phyloP scores from a whole-genome alignment of 2,113 vertebrate species.

The Lethenteron reissneri region DNA sequence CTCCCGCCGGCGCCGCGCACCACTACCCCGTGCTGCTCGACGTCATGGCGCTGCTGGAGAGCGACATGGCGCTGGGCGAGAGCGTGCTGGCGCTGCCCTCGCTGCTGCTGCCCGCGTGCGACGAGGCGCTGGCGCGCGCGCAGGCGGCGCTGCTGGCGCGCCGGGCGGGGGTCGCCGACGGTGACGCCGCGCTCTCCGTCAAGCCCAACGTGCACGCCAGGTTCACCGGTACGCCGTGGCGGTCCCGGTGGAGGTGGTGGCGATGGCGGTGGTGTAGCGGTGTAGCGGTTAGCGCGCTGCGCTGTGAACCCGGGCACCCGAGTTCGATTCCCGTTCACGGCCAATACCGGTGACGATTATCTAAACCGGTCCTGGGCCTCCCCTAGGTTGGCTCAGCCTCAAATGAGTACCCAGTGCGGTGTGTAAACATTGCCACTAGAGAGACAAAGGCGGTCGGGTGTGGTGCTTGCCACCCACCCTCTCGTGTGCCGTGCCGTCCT shows the following conservation, averaged over 20 bases:
- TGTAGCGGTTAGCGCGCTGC: background rate
- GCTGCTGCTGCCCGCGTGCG: slow-evolving; percentile 47
- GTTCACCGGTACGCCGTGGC: background rate
- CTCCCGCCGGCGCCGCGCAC: slow-evolving; percentile 20
- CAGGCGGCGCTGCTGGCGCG: slow-evolving; percentile 19
- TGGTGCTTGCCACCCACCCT: too few species aligned
- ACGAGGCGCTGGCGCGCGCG: slow-evolving; percentile 36
- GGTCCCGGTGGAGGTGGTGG: background rate
- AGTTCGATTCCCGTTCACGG: background rate
- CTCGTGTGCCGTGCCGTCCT: too few species aligned
- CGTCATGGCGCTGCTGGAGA: slow-evolving; percentile 71
- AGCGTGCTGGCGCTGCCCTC: slow-evolving; percentile 55
- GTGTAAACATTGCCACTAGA: too few species aligned
- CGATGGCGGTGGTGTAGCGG: background rate
- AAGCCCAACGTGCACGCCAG: slow-evolving; percentile 59
- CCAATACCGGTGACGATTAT: too few species aligned
- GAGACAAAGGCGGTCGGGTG: too few species aligned
- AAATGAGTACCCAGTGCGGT: too few species aligned
- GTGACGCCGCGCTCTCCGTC: slow-evolving; percentile 37
- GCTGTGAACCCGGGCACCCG: background rate
- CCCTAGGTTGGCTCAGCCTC: too few species aligned
- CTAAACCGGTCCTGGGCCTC: too few species aligned
- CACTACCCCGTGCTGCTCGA: slow-evolving; percentile 59
- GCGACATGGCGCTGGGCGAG: slow-evolving; percentile 80
- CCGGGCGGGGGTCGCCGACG: slow-evolving; percentile 7